Conservation (phyloP, 2,888 invertebrate species). For the Pegoplata infirma region DNA sequence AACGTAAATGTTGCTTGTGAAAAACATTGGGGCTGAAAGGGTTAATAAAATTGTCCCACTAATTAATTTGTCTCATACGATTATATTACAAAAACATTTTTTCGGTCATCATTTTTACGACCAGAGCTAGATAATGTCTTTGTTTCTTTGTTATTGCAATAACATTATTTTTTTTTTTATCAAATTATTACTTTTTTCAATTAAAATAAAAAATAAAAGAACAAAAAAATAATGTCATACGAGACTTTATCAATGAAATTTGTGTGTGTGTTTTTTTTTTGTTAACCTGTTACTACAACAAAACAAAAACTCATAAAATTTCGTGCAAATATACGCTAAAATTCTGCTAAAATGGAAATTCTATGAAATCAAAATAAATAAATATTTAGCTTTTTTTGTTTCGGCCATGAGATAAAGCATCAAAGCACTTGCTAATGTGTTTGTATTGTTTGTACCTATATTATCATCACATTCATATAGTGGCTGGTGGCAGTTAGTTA, state of each 20-base stretch:
- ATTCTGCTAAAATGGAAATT: constrained; percentile 8
- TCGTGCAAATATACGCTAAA: constrained; percentile 13
- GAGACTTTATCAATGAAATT: background rate
- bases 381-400: background rate
- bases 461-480: too few species aligned
- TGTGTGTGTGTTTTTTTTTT: background rate
- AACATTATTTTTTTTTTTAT: background rate
- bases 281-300: background rate
- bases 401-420: constrained; percentile 13
- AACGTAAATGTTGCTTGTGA: too few species aligned
- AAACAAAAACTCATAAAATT: background rate
- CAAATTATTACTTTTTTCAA: background rate
- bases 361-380: constrained; percentile 6
- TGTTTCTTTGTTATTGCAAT: background rate
- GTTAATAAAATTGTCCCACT: too few species aligned
- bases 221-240: background rate
- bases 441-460: constrained; percentile 4
- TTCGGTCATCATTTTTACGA: too few species aligned
- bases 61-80: too few species aligned
- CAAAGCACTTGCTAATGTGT: constrained; percentile 3
- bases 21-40: too few species aligned
- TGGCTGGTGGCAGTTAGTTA: too few species aligned
- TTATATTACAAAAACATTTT: too few species aligned
- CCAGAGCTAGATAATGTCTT: background rate
- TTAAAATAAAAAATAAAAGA: background rate